These are phyloP conservation scores for Esperia sulphurella DNA, from an alignment of 2,888 invertebrate genomes.

Conservation along the genomic window DNA sequence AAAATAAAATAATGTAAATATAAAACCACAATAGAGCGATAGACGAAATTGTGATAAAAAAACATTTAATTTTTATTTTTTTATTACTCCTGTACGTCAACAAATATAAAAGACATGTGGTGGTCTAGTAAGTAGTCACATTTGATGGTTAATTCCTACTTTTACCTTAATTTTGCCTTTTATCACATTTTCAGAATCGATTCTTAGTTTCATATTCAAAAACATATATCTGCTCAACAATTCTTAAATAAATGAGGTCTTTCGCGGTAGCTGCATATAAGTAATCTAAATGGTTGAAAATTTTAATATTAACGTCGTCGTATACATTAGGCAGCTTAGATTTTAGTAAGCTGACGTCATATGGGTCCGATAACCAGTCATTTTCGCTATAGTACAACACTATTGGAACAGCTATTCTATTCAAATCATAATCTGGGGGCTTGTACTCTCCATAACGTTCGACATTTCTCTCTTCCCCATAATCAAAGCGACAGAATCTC, in stretches of 20 bases:
- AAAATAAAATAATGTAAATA: too few relatives aligned
- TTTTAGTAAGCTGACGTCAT: slow-evolving; percentile 64
- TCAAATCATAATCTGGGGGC: slow-evolving; percentile 55
- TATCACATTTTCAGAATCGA: not conserved
- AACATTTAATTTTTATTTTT: too few relatives aligned
- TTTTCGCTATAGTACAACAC: slow-evolving; percentile 50
- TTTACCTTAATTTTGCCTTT: not conserved
- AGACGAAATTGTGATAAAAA: too few relatives aligned
- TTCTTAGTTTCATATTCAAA: slow-evolving; percentile 15
- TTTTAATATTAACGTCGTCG: slow-evolving; percentile 64
- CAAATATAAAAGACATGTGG: too few relatives aligned
- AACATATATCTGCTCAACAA: slow-evolving; percentile 35
- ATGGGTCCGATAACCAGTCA: slow-evolving; percentile 66
- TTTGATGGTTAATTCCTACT: too few relatives aligned
- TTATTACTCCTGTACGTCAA: too few relatives aligned
- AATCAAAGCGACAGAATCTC: slow-evolving; percentile 54
- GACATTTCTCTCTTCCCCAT: slow-evolving; percentile 36
- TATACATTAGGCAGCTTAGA: slow-evolving; percentile 70
- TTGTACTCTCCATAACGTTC: slow-evolving; percentile 57
- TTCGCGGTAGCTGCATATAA: slow-evolving; percentile 80
- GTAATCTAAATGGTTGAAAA: slow-evolving; percentile 84
- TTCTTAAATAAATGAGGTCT: slow-evolving; percentile 68
- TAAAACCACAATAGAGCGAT: too few relatives aligned
- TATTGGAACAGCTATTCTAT: slow-evolving; percentile 38
- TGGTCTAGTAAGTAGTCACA: too few relatives aligned